Conservation (phyloP, 2,888 invertebrate species). For the Lepidocyrtoides sp. region DNA sequence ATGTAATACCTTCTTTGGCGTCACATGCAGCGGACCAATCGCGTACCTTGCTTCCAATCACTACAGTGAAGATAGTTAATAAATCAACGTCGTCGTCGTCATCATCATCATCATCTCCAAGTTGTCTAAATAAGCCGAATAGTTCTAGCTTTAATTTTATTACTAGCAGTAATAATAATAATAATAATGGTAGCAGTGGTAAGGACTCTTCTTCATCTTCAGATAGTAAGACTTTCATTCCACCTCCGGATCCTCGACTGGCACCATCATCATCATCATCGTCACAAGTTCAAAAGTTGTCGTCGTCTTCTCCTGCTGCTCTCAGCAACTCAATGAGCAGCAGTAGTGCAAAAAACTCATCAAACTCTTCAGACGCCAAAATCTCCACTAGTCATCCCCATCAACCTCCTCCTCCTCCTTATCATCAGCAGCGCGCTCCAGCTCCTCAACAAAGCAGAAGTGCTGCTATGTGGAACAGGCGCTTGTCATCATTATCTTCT, state of each 20-base stretch:
- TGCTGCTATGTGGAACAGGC: constrained; percentile 43
- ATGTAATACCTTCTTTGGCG: not conserved
- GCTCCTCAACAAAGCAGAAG: constrained; percentile 34
- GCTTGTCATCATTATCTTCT: constrained; percentile 26
- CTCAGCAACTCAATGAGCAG: constrained; percentile 64
- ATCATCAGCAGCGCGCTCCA: not conserved
- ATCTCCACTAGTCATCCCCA: constrained; percentile 75
- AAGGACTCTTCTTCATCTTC: constrained; percentile 51
- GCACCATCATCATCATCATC: not conserved
- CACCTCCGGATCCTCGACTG: constrained; percentile 78
- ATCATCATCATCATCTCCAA: constrained; percentile 16
- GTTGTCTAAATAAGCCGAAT: constrained; percentile 33
- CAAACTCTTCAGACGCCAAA: constrained; percentile 77
- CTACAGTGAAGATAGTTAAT: constrained; percentile 78
- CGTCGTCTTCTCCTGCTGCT: too few relatives aligned
- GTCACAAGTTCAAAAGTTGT: constrained; percentile 75
- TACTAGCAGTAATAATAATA: not conserved
- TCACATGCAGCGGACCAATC: constrained; percentile 75
- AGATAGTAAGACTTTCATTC: constrained; percentile 79
- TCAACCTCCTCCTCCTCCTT: not conserved
- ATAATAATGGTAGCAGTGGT: constrained; percentile 33
- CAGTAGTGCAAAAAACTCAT: constrained; percentile 61
- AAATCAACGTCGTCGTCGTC: constrained; percentile 7
- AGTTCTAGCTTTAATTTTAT: constrained; percentile 68
- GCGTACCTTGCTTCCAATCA: constrained; percentile 80